phyloP scores from a whole-genome alignment of 2,113 vertebrate genomes.

The Hemicordylus capensis region DNA sequence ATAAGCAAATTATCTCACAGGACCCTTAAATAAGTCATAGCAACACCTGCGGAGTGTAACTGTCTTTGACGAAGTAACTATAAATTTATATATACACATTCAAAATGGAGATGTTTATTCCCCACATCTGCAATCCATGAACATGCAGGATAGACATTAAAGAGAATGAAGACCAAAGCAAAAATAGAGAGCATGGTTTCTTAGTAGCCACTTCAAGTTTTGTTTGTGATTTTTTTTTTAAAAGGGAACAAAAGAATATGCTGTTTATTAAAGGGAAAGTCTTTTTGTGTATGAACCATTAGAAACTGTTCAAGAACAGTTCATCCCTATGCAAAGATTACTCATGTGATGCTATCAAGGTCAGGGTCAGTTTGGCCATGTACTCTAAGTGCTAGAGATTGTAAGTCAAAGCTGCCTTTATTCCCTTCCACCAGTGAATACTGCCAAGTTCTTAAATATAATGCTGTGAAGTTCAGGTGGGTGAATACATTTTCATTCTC shows the following conservation, averaged over 20 bases:
- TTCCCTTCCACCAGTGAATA: conserved; percentile 32
- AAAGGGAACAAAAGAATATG: not conserved
- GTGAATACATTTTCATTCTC: conserved; percentile 40
- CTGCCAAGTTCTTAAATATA: conserved; percentile 43
- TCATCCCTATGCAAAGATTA: conserved; percentile 49
- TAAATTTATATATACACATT: not conserved
- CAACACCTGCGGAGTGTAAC: no score
- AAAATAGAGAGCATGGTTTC: not conserved
- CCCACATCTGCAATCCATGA: not conserved
- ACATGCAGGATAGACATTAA: not conserved
- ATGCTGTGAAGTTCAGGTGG: conserved; percentile 56
- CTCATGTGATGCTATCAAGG: conserved; percentile 50
- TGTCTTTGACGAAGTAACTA: no score
- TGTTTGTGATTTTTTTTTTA: not conserved
- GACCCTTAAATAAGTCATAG: no score
- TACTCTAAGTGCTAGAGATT: conserved; percentile 37
- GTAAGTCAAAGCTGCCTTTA: conserved; percentile 42
- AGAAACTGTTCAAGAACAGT: conserved; percentile 44
- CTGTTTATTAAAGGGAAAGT: not conserved
- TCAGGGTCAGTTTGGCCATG: conserved; percentile 45
- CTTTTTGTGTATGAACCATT: conserved; percentile 9
- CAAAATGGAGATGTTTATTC: not conserved
- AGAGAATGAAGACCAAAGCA: not conserved
- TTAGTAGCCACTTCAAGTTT: not conserved
- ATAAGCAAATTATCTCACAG: not conserved